Evolutionary conservation across 2,113 vertebrate genomes (phyloP).

Genomic region (Urocolius indicus): DNA sequence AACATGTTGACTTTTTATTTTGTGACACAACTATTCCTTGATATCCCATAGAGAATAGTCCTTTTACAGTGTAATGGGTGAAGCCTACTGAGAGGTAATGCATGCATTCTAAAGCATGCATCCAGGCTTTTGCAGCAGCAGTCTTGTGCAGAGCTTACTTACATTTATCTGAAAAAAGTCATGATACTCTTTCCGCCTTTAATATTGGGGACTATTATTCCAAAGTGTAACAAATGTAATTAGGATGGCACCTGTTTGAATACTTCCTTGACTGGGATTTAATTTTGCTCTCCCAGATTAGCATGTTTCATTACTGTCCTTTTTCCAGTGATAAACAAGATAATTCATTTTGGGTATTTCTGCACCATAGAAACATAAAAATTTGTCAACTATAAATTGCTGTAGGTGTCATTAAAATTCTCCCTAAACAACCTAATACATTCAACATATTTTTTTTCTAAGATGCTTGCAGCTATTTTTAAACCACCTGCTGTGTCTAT

Average conservation of each 20-base stretch:
- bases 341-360: conserved; percentile 76
- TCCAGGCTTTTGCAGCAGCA: neutral
- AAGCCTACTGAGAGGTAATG: neutral
- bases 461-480: conserved; percentile 68
- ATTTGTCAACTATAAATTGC: conserved; percentile 75
- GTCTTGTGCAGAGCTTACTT: neutral
- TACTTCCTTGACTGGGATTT: conserved; percentile 66
- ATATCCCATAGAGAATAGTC: neutral
- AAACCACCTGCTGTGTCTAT: conserved; percentile 77
- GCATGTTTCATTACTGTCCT: conserved; percentile 69
- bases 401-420: conserved; percentile 76
- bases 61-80: neutral
- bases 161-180: neutral
- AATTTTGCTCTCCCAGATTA: conserved; percentile 72
- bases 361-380: conserved; percentile 71
- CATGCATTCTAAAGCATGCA: neutral
- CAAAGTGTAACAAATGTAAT: conserved; percentile 56
- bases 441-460: conserved; percentile 33
- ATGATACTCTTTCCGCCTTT: conserved; percentile 17
- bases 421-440: conserved; percentile 68
- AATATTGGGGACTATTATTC: conserved; percentile 45
- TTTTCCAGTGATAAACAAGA: conserved; percentile 73
- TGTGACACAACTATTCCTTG: neutral
- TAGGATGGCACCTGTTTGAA: conserved; percentile 51
- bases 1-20: neutral